Evolutionary conservation across 2,888 invertebrate genomes (phyloP), one percentile per base, ranked within the genome.

Genomic region (Beris chalybata): DNA sequence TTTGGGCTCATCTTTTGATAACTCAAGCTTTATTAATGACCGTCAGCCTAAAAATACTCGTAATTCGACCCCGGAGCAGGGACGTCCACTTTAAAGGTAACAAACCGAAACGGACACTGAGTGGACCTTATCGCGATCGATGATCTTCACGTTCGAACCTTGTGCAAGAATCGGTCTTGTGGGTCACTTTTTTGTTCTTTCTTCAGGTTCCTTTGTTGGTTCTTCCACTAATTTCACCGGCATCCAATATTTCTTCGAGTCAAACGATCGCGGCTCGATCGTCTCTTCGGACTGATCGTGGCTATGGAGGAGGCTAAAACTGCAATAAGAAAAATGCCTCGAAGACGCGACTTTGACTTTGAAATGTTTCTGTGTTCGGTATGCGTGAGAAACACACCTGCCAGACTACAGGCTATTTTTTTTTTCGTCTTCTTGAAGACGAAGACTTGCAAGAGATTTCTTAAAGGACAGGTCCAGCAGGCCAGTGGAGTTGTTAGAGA

Each of bases 331-430:
- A 32, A 7, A 56, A 43, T 13, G 15, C 38, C 43, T 56, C 55
- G 22, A 43, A 56, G 55, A 43, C 38, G 53, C 55, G 32, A 13
- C n/a, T 32, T 5, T 22, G 57, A 58, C 57, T 45, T 45, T 58
- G 47, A 58, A 58, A 58, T 58, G 57, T 58, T 58, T 12, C 45
- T 58, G 56, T 5, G 31, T 15, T 12, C 45, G 64, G 52, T 63
- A 68, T 61, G 68, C 68, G 68, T 68, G 68, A 68, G 68, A 68
- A 68, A 68, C 68, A 66, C 68, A 68, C 68, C 68, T 68, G 68
- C 68, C 65, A 50, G 65, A 66, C 56, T 56, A 47, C 63, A 61
- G 55, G 68, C 59, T 52, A 65, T 61, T 61, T 61, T 53, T 53
- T 47, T 38, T 3, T 38, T 32, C 32, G 32, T 32, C 7, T 38